A percentile compares a stretch with the other conserved stretches of the same genome.
These are phyloP conservation scores for Malurus cyaneus DNA, from an alignment of 2,113 vertebrate species.

Conservation along the genomic window DNA sequence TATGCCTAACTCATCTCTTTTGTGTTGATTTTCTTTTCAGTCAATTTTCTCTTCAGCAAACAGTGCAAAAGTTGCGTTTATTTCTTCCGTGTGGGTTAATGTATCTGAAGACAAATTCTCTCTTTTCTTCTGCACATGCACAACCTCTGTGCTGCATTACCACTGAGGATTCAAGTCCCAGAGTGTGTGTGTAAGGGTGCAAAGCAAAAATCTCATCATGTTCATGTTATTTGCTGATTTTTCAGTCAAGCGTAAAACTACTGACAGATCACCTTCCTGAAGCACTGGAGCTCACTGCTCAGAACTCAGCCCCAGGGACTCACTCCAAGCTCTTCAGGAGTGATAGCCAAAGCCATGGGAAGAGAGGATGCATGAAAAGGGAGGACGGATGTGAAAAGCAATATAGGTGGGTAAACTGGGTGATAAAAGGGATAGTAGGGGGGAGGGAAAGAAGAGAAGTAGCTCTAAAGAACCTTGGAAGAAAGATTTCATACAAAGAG, in stretches of 20 bases:
- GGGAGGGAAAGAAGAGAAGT: neutral
- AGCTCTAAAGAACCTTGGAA: neutral
- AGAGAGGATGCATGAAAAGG: conserved; percentile 15
- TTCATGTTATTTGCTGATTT: neutral
- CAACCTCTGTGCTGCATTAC: neutral
- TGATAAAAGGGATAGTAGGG: neutral
- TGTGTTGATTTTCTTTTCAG: neutral
- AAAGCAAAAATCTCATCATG: neutral
- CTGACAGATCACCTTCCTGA: conserved; percentile 8
- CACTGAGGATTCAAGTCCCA: neutral
- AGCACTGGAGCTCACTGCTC: neutral
- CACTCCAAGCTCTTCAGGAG: conserved; percentile 2
- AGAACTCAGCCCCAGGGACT: neutral
- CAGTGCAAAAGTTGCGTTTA: neutral
- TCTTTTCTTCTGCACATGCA: neutral
- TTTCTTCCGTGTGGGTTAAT: neutral
- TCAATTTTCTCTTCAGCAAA: neutral
- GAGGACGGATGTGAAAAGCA: conserved; percentile 13
- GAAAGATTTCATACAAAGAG: neutral
- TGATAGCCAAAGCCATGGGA: conserved; percentile 13
- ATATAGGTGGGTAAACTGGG: neutral
- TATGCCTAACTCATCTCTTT: neutral
- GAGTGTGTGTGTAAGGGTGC: neutral
- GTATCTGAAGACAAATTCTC: neutral
- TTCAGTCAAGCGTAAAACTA: neutral